Evolutionary conservation across 2,113 vertebrate genomes (phyloP).

Genomic region (Eolophus roseicapilla): DNA sequence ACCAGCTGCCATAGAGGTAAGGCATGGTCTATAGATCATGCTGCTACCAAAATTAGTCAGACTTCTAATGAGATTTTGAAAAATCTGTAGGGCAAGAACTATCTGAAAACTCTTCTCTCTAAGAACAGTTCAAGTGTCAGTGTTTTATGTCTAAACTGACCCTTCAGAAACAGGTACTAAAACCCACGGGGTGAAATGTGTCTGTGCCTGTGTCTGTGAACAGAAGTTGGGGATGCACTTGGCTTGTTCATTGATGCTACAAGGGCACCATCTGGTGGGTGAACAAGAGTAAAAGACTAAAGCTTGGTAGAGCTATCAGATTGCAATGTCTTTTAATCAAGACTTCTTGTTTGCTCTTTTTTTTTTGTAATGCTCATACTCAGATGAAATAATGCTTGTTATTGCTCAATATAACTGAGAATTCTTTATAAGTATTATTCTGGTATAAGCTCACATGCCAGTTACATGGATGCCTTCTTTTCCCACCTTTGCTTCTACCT

Average conservation of each 20-base stretch:
- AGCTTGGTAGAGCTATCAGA: neutral
- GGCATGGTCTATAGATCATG: neutral
- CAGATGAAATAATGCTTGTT: neutral
- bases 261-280: conserved; percentile 57
- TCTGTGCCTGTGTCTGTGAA: neutral
- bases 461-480: neutral
- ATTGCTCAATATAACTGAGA: neutral
- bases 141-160: neutral
- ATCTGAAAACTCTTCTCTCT: neutral
- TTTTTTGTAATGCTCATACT: neutral
- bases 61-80: conserved; percentile 64
- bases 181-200: accelerated
- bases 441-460: neutral
- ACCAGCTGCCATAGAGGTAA: neutral
- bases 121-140: neutral
- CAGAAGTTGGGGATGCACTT: accelerated
- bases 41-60: conserved; percentile 2
- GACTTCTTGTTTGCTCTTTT: neutral
- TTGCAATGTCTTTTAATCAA: neutral
- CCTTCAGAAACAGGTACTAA: neutral
- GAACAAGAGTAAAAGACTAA: neutral
- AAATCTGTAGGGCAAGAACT: conserved; percentile 18
- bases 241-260: neutral
- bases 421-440: neutral
- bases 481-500: accelerated